Evolutionary conservation across 2,888 invertebrate species (phyloP).

Genomic region (Drosophila fulvimacula): DNA sequence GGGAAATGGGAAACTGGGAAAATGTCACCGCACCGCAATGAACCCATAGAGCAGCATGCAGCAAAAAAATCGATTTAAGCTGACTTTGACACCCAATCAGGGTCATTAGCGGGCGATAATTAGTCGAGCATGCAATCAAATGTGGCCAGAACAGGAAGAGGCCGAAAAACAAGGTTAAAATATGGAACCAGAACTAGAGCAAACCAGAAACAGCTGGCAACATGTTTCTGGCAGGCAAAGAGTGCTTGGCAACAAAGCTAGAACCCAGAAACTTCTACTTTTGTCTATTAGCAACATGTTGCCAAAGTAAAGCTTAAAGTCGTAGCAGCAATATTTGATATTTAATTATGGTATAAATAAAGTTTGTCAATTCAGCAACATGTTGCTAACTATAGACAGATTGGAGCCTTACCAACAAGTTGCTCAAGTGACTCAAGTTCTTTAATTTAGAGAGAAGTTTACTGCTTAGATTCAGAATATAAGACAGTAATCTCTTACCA

Average conservation of each 20-base stretch:
- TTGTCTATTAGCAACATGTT: background rate
- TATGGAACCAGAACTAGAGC: background rate
- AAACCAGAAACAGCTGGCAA: background rate
- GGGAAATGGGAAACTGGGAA: constrained; percentile 10
- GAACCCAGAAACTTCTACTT: background rate
- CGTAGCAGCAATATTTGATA: background rate
- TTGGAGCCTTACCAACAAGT: background rate
- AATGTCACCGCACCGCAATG: constrained; percentile 40
- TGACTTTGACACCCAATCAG: constrained; percentile 69
- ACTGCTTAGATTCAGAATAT: background rate
- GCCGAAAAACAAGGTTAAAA: constrained; percentile 14
- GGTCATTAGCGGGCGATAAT: constrained; percentile 55
- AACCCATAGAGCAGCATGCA: constrained; percentile 46
- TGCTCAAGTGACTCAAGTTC: background rate
- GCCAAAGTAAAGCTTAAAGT: background rate
- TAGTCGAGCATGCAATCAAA: constrained; percentile 62
- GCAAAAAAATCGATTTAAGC: constrained; percentile 69
- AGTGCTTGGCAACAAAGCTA: background rate
- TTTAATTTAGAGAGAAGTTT: background rate
- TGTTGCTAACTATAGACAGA: background rate
- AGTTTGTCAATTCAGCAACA: background rate
- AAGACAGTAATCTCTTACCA: too few relatives aligned
- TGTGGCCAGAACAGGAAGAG: constrained; percentile 19
- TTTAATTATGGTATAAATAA: too few relatives aligned
- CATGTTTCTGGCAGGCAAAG: too few relatives aligned